Base-by-base conservation (phyloP, 2,797 vertebrate genomes). In the Argya squamiceps region DNA sequence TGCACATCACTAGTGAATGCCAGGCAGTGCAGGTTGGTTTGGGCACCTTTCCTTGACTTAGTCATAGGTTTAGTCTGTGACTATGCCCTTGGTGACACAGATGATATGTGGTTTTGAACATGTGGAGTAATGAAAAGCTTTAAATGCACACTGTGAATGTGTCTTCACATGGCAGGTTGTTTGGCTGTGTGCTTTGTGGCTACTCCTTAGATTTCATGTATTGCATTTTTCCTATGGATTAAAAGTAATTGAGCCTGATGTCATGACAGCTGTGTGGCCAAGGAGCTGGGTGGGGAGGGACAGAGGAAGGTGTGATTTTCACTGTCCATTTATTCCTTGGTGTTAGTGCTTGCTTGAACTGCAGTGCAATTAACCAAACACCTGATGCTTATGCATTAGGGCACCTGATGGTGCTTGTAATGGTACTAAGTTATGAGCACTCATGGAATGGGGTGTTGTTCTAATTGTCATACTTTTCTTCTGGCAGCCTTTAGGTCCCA, bases 401-500 rank as follows among this genome's bases (percentile, higher is more conserved):
- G 55, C 44, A 73, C 81, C 93, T 87, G 89, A 24, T 30, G 52
- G 87, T 58, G 20, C 71, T 71, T 30, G 49, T 89, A 96, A 96
- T 59, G 62, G 65, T 37, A 82, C 49, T 94, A 73, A 96, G 77
- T 96, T 90, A 89, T 47, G 77, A 93, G 63, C 47, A 64, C 69
- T 91, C 92, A 60, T 84, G 89, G 88, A 92, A 85, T 46, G 58
- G 78, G 93, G 88, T 71, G 71, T 93, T 50, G 49, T 87, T 97
- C 90, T 96, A 92, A 96, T 95, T 96, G 91, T 92, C 92, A 89
- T 85, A 93, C 89, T 97, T 98, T 96, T 84, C 93, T 97, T 97
- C 97, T 98, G 98, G 97, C 97, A 97, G 87, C 58, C 84, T 89
- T 93, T 84, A 93, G 76, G 91, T 98, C 96, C 89, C 97, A 87